Conservation (phyloP, 2,797 vertebrate genomes). For the Agapornis canus region DNA sequence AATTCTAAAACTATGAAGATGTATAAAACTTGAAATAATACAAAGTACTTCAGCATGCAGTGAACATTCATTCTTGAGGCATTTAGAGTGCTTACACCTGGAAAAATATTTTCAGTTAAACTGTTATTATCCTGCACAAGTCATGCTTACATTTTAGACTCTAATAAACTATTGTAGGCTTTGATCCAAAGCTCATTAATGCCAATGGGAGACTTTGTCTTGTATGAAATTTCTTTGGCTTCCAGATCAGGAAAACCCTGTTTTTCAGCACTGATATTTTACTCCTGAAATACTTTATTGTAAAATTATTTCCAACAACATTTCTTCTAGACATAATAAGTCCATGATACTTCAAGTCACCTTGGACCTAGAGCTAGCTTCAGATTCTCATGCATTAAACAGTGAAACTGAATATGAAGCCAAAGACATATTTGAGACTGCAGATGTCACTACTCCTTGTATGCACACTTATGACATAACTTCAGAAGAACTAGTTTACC, state of each 20-base stretch:
- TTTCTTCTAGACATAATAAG: background rate
- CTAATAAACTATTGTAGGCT: background rate
- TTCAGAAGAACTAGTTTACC: background rate
- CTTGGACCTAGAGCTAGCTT: background rate
- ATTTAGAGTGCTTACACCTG: background rate
- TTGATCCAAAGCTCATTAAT: background rate
- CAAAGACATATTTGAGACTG: background rate
- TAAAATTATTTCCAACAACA: background rate
- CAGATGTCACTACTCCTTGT: rapidly evolving
- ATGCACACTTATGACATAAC: background rate
- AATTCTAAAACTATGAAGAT: background rate
- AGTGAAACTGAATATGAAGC: background rate
- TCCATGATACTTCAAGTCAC: background rate
- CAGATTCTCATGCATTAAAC: background rate
- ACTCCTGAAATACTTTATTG: background rate
- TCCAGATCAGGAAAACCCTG: background rate
- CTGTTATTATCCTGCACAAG: background rate
- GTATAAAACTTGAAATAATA: background rate
- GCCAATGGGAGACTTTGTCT: background rate
- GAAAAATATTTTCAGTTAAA: slow-evolving; percentile 1
- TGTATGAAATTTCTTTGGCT: background rate
- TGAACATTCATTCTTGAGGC: background rate
- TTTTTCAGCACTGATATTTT: background rate
- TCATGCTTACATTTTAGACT: background rate
- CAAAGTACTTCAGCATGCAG: background rate